A percentile compares a stretch with the other conserved stretches of the same genome.
These are phyloP conservation scores for Caranx melampygus DNA, from an alignment of 2,113 vertebrate species.

Conservation along the genomic window DNA sequence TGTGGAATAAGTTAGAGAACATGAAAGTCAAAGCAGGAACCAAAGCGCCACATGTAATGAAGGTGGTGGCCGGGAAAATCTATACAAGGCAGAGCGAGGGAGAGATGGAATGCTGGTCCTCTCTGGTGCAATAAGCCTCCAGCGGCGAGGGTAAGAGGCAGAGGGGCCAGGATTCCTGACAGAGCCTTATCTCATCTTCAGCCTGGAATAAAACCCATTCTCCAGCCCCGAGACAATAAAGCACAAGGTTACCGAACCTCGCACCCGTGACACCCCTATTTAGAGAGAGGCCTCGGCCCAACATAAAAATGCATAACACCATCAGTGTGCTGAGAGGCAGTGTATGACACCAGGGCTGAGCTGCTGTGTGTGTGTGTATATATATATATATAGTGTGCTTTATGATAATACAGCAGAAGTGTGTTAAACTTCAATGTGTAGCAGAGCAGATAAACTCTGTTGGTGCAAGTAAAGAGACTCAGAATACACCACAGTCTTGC, in stretches of 20 bases:
- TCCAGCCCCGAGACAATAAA: conserved; percentile 81
- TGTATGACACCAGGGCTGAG: conserved; percentile 49
- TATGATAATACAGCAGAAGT: conserved; percentile 40
- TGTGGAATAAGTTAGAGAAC: conserved; percentile 51
- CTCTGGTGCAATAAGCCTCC: conserved; percentile 78
- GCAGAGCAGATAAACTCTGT: conserved; percentile 33
- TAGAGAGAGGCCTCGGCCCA: conserved; percentile 72
- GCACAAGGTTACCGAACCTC: conserved; percentile 80
- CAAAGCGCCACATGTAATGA: conserved; percentile 67
- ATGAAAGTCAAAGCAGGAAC: conserved; percentile 75
- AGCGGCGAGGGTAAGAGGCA: conserved; percentile 74
- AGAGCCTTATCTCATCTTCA: conserved; percentile 83
- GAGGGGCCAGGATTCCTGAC: conserved; percentile 76
- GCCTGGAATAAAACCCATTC: conserved; percentile 83
- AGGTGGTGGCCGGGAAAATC: conserved; percentile 69
- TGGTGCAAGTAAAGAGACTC: conserved; percentile 1
- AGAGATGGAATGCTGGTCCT: conserved; percentile 69
- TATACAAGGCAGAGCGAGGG: conserved; percentile 61
- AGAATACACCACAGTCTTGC: background rate
- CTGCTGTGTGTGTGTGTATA: conserved; percentile 16
- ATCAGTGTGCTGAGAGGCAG: conserved; percentile 36
- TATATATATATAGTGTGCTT: conserved; percentile 30
- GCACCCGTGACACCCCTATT: conserved; percentile 80
- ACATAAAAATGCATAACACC: conserved; percentile 81
- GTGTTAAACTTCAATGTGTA: conserved; percentile 37